phyloP scores from a whole-genome alignment of 2,888 invertebrate genomes.

The Leptopilina drosophilae region DNA sequence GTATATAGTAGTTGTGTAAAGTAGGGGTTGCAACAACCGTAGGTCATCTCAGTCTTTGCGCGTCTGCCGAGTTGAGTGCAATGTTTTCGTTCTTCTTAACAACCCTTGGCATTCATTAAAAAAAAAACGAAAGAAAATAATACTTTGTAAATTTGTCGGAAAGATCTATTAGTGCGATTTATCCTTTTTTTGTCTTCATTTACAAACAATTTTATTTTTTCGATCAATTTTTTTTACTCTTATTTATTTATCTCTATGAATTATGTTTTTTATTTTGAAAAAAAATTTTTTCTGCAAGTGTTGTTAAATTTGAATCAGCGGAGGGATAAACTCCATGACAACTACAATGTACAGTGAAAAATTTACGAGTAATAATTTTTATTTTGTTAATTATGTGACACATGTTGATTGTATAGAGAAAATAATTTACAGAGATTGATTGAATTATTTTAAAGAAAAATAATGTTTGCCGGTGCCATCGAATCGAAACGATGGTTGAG shows the following conservation, averaged over 20 bases:
- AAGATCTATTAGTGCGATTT: background rate
- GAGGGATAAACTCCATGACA: background rate
- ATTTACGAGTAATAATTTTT: constrained; percentile 6
- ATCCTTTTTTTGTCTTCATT: background rate
- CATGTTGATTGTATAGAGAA: background rate
- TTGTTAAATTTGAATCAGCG: background rate
- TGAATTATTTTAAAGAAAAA: constrained; percentile 46
- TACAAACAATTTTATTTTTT: too few species aligned
- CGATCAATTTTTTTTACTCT: too few species aligned
- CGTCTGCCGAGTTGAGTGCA: constrained; percentile 59
- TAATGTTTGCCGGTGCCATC: constrained; percentile 81
- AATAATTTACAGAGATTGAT: constrained; percentile 18
- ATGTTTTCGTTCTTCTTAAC: constrained; percentile 24
- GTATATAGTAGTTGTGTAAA: background rate
- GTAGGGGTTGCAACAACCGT: constrained; percentile 33
- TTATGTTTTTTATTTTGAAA: too few species aligned
- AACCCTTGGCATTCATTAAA: background rate
- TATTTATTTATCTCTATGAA: background rate
- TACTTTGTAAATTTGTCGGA: background rate
- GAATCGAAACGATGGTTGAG: constrained; percentile 81
- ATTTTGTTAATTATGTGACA: constrained; percentile 7
- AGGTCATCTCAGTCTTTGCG: constrained; percentile 65
- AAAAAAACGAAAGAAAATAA: background rate
- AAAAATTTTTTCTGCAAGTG: background rate
- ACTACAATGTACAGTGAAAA: constrained; percentile 14